Base-by-base conservation (phyloP, 2,113 vertebrate genomes). In the Myiopsitta monachus region DNA sequence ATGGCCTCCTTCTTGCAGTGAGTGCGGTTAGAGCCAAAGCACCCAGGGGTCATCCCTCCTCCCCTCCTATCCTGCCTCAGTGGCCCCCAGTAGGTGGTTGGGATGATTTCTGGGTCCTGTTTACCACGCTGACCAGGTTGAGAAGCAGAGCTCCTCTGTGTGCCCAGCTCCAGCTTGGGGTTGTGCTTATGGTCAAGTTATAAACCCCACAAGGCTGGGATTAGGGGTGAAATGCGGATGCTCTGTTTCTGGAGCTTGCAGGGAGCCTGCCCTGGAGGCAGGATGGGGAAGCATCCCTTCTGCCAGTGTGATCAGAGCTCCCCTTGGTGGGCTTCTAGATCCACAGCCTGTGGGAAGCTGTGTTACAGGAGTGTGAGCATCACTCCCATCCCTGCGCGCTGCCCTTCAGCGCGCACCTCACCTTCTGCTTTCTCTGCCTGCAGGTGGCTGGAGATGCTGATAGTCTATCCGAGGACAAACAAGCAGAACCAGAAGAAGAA, bases 401-500 rank as follows among this genome's bases (percentile, higher is more conserved):
- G 41, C 55, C 33, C 18, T 43, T 43, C 0, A 1, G 28, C 54
- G 12, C 21, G 47, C 22, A 28, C 38, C 66, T 95, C 72, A 95
- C 51, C 36, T 36, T 66, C 19, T 83, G 27, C 43, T 91, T 89
- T 90, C 39, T 74, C 68, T 96, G 61, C 74, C 44, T 17, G 11
- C 92, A 99, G 99, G 87, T 99, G 99, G 99, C 98, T 99, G 95
- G 99, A 99, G 91, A 99, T 98, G 97, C 98, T 99, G 91, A 98
- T 98, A 4, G 98, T 99, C 52, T 99, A 99, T 90, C 99, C 99
- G 4, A 98, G 98, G 94, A 99, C 99, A 77, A 99, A 99, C 97
- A 99, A 99, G 94, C 99, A 99, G 96, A 99, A 99, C 97, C 99
- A 99, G 97, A 99, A 99, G 97, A 99, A 99, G 97, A 99, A 99